Conservation (phyloP, 2,888 invertebrate genomes). For the Corythucha ciliata region DNA sequence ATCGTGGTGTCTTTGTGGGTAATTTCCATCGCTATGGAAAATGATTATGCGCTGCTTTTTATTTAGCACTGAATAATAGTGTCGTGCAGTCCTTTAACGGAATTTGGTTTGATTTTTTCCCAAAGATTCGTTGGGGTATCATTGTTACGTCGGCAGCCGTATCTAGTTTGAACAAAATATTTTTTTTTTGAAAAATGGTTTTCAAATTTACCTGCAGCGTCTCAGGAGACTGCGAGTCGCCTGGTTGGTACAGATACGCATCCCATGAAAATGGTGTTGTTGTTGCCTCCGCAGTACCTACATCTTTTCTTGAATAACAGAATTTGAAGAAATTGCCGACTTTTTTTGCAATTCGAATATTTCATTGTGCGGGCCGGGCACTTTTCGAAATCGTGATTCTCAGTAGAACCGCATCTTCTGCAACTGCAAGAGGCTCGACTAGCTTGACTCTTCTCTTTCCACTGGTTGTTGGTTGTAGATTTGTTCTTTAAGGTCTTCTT, state of each 20-base stretch:
- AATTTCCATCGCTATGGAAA: background rate
- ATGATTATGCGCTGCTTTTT: background rate
- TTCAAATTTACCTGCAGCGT: too few relatives aligned
- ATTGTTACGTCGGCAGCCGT: constrained; percentile 14
- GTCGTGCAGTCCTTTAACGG: constrained; percentile 1
- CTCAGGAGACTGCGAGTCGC: too few relatives aligned
- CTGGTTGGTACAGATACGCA: too few relatives aligned
- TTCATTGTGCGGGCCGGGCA: constrained; percentile 3
- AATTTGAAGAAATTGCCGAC: constrained; percentile 6
- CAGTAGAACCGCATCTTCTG: background rate
- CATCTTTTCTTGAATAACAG: background rate
- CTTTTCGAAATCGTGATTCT: background rate
- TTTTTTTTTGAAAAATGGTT: too few relatives aligned
- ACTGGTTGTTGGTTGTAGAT: too few relatives aligned
- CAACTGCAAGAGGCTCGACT: too few relatives aligned
- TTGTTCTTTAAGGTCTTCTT: too few relatives aligned
- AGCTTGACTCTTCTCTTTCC: too few relatives aligned
- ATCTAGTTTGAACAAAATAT: constrained; percentile 9
- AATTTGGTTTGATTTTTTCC: too few relatives aligned
- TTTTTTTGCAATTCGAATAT: constrained; percentile 3
- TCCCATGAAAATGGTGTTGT: too few relatives aligned
- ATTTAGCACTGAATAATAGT: constrained; percentile 6
- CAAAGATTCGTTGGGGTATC: too few relatives aligned
- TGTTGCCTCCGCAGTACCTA: too few relatives aligned
- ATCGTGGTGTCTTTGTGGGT: background rate